phyloP scores from a whole-genome alignment of 2,797 vertebrate species.

The Microctenopoma lineatum region DNA sequence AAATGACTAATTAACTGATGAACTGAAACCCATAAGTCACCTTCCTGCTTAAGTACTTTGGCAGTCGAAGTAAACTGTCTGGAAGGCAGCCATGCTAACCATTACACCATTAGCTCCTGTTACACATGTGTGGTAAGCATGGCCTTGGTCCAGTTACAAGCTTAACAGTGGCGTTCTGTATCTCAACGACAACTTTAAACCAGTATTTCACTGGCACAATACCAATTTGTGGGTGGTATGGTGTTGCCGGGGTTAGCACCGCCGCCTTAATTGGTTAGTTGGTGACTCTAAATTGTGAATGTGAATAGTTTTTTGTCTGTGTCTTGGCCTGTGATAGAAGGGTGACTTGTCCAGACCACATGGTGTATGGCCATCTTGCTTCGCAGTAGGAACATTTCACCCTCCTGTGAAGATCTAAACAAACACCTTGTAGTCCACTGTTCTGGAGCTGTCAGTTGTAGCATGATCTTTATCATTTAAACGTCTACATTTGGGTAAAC shows the following conservation, averaged over 20 bases:
- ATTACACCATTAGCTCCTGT: slow-evolving; percentile 7
- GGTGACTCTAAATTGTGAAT: too few species aligned
- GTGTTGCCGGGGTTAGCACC: too few species aligned
- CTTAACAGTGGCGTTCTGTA: background rate
- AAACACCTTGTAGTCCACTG: background rate
- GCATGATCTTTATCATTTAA: background rate
- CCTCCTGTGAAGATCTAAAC: too few species aligned
- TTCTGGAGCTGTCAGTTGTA: background rate
- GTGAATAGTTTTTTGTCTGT: too few species aligned
- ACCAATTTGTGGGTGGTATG: background rate
- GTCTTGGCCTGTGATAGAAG: too few species aligned
- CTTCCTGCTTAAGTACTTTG: slow-evolving; percentile 12
- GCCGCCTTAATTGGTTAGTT: too few species aligned
- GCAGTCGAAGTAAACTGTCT: slow-evolving; percentile 46
- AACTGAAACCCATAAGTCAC: slow-evolving; percentile 3
- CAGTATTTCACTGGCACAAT: background rate
- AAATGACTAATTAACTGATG: background rate
- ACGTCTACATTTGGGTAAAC: too few species aligned
- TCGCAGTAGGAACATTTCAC: too few species aligned
- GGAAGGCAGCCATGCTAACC: slow-evolving; percentile 55
- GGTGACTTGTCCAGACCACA: too few species aligned
- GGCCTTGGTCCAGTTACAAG: slow-evolving; percentile 3
- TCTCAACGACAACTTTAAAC: background rate
- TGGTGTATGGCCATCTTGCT: too few species aligned
- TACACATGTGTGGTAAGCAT: background rate